phyloP scores from a whole-genome alignment of 2,113 vertebrate species.

The Andinoacara biseriatus region DNA sequence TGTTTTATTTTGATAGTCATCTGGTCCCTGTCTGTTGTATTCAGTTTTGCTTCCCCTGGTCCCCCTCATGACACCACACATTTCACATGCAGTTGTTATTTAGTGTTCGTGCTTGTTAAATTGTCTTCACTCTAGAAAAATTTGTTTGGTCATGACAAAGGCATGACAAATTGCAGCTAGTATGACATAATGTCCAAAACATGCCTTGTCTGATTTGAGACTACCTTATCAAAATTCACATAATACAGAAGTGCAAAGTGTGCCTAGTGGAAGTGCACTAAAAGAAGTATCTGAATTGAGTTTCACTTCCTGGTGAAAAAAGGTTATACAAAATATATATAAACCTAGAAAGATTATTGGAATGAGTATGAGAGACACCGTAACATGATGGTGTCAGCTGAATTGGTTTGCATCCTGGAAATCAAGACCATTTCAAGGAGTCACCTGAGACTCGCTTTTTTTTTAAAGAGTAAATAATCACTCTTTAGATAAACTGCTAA shows the following conservation, averaged over 20 bases:
- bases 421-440: rapidly evolving
- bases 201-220: not conserved
- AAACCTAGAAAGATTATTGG: not conserved
- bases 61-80: no score
- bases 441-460: not conserved
- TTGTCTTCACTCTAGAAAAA: not conserved
- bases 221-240: no score
- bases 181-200: no score
- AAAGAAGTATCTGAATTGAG: not conserved
- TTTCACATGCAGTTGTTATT: not conserved
- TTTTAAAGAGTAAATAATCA: rapidly evolving
- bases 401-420: not conserved
- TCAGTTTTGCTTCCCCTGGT: no score
- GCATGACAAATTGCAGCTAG: not conserved
- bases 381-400: not conserved
- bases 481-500: not conserved
- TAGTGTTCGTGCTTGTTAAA: not conserved
- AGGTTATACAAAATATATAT: not conserved
- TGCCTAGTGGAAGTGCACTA: not conserved
- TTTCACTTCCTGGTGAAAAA: not conserved
- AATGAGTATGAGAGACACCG: not conserved
- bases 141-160: not conserved
- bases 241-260: not conserved
- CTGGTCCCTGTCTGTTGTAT: no score
- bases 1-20: no score